phyloP scores from a whole-genome alignment of 2,113 vertebrate species.

The Martes martes region DNA sequence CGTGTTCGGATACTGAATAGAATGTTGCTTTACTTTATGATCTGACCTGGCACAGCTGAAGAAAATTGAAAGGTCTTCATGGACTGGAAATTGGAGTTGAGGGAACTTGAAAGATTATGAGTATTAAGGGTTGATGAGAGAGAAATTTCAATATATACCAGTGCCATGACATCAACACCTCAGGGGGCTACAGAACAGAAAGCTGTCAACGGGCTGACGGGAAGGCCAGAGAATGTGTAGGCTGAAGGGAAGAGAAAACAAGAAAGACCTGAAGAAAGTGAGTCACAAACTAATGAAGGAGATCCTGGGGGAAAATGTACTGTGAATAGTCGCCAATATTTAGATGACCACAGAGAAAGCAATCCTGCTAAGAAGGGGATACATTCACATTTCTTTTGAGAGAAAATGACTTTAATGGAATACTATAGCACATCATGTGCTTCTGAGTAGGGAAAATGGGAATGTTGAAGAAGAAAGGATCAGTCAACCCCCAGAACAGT shows the following conservation, averaged over 20 bases:
- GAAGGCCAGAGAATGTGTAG: neutral
- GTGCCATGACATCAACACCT: neutral
- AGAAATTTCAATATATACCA: neutral
- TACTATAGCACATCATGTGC: neutral
- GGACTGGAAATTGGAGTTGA: slow-evolving; percentile 13
- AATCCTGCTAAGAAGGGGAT: neutral
- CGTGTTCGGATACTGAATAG: neutral
- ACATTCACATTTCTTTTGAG: neutral
- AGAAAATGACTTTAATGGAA: neutral
- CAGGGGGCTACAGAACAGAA: neutral
- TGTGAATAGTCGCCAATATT: neutral
- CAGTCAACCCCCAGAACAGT: neutral
- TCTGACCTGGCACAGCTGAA: neutral
- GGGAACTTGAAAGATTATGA: slow-evolving; percentile 37
- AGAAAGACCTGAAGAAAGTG: neutral
- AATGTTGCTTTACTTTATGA: neutral
- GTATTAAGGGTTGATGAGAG: neutral
- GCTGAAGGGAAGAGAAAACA: neutral
- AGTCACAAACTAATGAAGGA: neutral
- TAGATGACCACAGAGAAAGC: neutral
- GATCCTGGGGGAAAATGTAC: neutral
- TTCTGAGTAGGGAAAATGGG: neutral
- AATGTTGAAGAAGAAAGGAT: neutral
- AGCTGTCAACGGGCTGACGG: neutral
- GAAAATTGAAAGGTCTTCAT: neutral